Evolutionary conservation across 2,797 vertebrate genomes (phyloP), one percentile per base, ranked within the genome.

Genomic region (Otolemur crassicaudatus): DNA sequence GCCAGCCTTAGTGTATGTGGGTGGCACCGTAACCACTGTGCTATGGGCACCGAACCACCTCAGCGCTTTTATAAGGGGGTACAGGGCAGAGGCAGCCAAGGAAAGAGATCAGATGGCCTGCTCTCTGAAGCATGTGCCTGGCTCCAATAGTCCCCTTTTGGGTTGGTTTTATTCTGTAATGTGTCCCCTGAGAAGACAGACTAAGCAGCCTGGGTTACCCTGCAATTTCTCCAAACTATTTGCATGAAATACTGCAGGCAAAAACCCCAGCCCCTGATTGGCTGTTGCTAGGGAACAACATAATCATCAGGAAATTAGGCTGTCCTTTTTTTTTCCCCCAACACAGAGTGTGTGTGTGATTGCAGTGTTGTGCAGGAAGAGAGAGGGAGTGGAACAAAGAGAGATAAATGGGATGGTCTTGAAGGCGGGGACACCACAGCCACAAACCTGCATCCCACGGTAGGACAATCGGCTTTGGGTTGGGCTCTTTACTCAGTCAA

Each of bases 281-380:
- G 98, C 93, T 84, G 98, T 98, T 97, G 98, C 98, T 98, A 98
- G 97, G 98, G 97, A 97, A 98, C 98, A 94, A 97, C 97, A 98
- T 98, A 98, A 98, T 98, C 97, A 98, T 98, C 97, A 98, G 98
- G 98, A 98, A 98, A 98, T 98, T 98, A 98, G 98, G 96, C 97
- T 97, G 97, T 94, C 96, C 75, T 96, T 95, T 97, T 94, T 95
- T 94, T 75, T 72, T 10, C 2, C 13, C 87, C 80, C 70, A 97
- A 92, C 96, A 92, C 95, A 25, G 97, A 96, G 96, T 97, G 95
- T 97, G 94, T 97, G 76, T 96, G 96, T 94, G 96, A 97, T 97
- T 97, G 97, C 97, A 97, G 97, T 91, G 9, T 94, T 97, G 97
- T 97, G 92, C 97, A 94, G 96, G 95, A 97, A 97, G 97, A 97